Evolutionary conservation across 2,888 invertebrate species (phyloP).

Genomic region (Terebella lapidaria): DNA sequence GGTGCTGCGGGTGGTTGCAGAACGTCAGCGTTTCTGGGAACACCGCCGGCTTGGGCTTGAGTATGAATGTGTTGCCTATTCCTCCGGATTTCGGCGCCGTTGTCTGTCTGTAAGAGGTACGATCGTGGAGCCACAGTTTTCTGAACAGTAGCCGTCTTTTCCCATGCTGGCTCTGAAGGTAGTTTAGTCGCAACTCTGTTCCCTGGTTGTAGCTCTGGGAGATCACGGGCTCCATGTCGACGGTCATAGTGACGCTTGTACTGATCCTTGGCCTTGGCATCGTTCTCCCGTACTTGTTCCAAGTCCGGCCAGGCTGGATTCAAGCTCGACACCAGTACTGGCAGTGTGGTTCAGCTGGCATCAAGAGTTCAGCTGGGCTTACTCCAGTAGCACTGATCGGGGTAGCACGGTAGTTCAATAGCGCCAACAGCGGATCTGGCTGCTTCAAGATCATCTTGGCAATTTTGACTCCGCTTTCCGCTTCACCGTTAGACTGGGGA

Average conservation of each 20-base stretch:
- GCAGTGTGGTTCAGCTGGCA: constrained; percentile 5
- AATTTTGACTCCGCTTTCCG: constrained; percentile 5
- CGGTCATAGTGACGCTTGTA: background rate
- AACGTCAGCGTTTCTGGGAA: no score
- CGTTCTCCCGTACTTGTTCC: background rate
- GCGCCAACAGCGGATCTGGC: background rate
- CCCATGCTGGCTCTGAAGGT: background rate
- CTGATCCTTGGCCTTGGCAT: background rate
- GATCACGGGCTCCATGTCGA: background rate
- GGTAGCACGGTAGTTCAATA: constrained; percentile 6
- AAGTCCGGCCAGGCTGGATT: background rate
- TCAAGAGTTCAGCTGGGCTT: constrained; percentile 3
- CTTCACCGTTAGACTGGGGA: constrained; percentile 5
- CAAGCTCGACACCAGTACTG: background rate
- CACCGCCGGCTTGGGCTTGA: no score
- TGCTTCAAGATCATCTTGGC: constrained; percentile 1
- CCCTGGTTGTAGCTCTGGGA: background rate
- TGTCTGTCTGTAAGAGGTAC: no score
- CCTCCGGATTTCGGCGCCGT: no score
- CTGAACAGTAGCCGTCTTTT: background rate
- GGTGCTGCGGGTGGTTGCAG: no score
- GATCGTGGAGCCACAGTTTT: no score
- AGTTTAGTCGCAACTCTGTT: background rate
- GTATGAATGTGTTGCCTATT: no score
- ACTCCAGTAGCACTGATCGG: background rate